Evolutionary conservation across 92 coral and sea anemone species (phyloP).

Genomic region (Zoanthus solanderi): DNA sequence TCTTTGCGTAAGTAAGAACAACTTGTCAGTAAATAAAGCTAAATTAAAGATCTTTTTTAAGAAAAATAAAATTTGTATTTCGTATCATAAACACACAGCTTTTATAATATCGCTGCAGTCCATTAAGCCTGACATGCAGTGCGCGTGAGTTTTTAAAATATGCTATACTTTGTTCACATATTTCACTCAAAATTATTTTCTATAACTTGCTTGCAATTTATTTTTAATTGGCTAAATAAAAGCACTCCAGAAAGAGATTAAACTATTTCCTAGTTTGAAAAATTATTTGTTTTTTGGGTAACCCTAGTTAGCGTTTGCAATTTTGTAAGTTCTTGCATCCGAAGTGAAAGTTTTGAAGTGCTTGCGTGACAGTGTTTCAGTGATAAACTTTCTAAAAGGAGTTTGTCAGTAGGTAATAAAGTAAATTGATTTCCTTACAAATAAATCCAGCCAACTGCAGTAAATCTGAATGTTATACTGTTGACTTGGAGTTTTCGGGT

Average conservation of each 20-base stretch:
- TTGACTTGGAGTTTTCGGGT: neutral
- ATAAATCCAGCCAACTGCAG: neutral
- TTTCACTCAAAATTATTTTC: neutral
- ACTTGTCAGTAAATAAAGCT: neutral
- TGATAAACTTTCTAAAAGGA: neutral
- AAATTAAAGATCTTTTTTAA: neutral
- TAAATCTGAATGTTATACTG: neutral
- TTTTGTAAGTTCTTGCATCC: neutral
- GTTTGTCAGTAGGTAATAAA: neutral
- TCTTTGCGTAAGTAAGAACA: slow-evolving; percentile 84
- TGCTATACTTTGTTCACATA: neutral
- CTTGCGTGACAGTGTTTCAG: neutral
- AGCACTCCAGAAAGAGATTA: neutral
- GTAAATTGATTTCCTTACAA: neutral
- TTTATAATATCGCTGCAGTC: neutral
- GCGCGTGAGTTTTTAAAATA: neutral
- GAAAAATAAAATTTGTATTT: neutral
- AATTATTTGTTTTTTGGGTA: too few species aligned
- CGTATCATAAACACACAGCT: neutral
- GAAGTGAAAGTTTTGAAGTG: neutral
- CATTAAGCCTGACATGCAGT: neutral
- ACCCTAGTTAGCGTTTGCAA: neutral
- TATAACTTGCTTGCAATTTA: neutral
- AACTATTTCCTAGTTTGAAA: neutral
- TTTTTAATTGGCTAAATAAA: neutral